These are phyloP conservation scores for Tringa solitaria DNA, from an alignment of 2,113 vertebrate species.

Conservation along the genomic window DNA sequence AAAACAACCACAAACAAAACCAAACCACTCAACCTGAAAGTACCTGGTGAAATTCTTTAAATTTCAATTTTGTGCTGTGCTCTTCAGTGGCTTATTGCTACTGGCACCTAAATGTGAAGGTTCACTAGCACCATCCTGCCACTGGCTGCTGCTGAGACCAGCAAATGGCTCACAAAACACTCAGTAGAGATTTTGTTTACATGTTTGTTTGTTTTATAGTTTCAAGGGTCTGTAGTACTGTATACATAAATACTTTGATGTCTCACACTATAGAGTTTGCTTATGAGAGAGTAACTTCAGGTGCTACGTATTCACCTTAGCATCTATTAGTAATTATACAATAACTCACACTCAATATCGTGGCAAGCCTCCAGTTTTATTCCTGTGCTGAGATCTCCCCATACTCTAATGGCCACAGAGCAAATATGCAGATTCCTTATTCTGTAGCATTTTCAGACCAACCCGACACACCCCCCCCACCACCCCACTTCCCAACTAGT, in stretches of 20 bases:
- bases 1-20: background rate
- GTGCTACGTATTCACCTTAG: background rate
- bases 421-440: background rate
- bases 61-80: background rate
- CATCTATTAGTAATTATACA: background rate
- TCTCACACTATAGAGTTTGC: background rate
- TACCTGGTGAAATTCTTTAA: background rate
- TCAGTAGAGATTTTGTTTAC: background rate
- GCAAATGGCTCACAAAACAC: background rate
- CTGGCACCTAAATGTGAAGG: background rate
- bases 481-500: fast-evolving
- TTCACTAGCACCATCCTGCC: background rate
- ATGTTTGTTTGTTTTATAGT: background rate
- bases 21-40: background rate
- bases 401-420: background rate
- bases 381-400: background rate
- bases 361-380: background rate
- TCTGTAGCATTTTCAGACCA: background rate
- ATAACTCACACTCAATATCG: background rate
- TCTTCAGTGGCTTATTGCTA: background rate
- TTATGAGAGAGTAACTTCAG: background rate
- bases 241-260: background rate
- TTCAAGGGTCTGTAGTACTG: background rate
- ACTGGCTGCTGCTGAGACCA: background rate
- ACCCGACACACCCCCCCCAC: too few relatives aligned